These are phyloP conservation scores for Oopsacas minuta DNA, from an alignment of 37 sponge, comb jelly and placozoan genomes.

Conservation along the genomic window DNA sequence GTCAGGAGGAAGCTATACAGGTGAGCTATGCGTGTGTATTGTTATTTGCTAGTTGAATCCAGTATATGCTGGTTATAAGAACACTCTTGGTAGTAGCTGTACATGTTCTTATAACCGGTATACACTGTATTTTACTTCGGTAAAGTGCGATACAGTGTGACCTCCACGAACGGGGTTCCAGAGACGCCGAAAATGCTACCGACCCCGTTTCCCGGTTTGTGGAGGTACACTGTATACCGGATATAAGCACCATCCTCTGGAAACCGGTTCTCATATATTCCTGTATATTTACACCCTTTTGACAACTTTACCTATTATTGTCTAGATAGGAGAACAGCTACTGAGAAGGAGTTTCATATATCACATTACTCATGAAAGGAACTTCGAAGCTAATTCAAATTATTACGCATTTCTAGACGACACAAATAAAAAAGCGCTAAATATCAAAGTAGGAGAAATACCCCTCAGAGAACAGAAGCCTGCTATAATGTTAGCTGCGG, in stretches of 20 bases:
- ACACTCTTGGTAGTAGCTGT: no score
- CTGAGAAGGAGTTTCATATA: constrained; percentile 52
- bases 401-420: constrained; percentile 77
- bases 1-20: neutral
- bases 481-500: constrained; percentile 59
- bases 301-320: no score
- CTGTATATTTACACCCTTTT: no score
- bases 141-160: no score
- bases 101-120: no score
- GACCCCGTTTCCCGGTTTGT: no score
- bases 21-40: neutral
- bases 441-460: constrained; percentile 28
- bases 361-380: constrained; percentile 76
- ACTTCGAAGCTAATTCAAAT: constrained; percentile 58
- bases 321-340: constrained; percentile 47
- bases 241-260: no score
- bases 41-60: neutral
- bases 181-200: no score
- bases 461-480: neutral
- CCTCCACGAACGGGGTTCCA: no score
- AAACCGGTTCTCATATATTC: no score
- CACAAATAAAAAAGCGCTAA: constrained; percentile 42
- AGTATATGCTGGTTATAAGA: neutral
- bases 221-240: no score
- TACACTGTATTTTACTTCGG: no score